A percentile compares a stretch with the other conserved stretches of the same genome.
phyloP scores from a whole-genome alignment of 2,113 vertebrate genomes.

The Crotalus helleri region DNA sequence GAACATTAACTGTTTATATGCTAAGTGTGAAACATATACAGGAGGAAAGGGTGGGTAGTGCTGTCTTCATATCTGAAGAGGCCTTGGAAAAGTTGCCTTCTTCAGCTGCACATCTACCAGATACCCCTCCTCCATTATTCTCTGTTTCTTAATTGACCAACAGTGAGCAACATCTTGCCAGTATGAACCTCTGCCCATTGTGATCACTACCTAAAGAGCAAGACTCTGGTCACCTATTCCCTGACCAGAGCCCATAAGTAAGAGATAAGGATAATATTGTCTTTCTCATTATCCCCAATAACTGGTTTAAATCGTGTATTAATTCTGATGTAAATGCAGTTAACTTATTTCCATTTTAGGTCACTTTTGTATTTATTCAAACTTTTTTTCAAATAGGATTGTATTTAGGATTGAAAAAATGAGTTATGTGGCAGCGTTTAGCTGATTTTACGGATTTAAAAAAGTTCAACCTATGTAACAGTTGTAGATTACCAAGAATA shows the following conservation, averaged over 20 bases:
- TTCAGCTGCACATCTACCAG: neutral
- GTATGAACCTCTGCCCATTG: neutral
- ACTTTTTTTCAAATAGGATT: neutral
- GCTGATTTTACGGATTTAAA: neutral
- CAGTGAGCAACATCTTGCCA: neutral
- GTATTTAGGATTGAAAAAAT: neutral
- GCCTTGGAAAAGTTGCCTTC: neutral
- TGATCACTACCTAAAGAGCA: neutral
- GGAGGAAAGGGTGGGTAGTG: neutral
- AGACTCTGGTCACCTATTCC: neutral
- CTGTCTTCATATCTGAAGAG: neutral
- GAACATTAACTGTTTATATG: neutral
- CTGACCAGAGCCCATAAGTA: neutral
- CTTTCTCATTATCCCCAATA: neutral
- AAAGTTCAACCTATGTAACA: neutral
- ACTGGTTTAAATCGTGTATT: neutral
- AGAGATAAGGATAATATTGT: neutral
- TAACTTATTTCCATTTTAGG: neutral
- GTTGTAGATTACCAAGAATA: neutral
- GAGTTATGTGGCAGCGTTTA: neutral
- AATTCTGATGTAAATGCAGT: neutral
- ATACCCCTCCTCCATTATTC: neutral
- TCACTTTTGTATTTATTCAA: neutral
- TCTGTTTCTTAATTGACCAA: neutral
- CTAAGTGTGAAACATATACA: neutral